phyloP scores from a whole-genome alignment of 1,140 invertebrate species.

The Dendrolimus kikuchii region DNA sequence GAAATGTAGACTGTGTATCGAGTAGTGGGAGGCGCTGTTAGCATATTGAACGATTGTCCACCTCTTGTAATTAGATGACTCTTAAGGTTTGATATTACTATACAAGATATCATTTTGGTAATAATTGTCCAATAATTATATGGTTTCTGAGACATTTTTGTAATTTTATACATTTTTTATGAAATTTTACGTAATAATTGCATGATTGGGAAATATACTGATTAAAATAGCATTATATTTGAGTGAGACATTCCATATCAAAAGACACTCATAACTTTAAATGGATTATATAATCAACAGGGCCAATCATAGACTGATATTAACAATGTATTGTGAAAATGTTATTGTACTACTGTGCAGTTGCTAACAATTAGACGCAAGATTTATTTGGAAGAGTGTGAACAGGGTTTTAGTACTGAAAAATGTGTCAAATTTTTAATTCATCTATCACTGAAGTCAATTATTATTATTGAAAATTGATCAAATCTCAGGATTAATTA shows the following conservation, averaged over 20 bases:
- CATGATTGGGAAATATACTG: conserved; percentile 43
- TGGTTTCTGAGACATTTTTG: conserved; percentile 65
- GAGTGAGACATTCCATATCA: conserved; percentile 70
- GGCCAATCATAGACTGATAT: conserved; percentile 9
- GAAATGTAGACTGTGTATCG: conserved; percentile 60
- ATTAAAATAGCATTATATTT: conserved; percentile 48
- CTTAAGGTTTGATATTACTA: conserved; percentile 61
- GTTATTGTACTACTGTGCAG: no score
- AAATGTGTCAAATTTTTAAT: no score
- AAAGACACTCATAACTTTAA: conserved; percentile 8
- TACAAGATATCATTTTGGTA: conserved; percentile 52
- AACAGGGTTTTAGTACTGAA: no score
- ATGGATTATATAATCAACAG: no score
- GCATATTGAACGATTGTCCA: conserved; percentile 43
- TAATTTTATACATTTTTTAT: conserved; percentile 71
- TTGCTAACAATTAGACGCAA: no score
- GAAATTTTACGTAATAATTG: conserved; percentile 62
- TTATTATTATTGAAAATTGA: no score
- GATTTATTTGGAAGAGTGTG: no score
- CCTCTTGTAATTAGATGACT: conserved; percentile 43
- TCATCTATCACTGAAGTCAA: no score
- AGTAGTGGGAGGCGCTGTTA: conserved; percentile 38
- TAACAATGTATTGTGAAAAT: no score
- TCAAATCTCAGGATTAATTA: no score
- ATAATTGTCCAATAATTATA: conserved; percentile 38